phyloP scores from a whole-genome alignment of 2,113 vertebrate genomes.

The Notiomystis cincta region DNA sequence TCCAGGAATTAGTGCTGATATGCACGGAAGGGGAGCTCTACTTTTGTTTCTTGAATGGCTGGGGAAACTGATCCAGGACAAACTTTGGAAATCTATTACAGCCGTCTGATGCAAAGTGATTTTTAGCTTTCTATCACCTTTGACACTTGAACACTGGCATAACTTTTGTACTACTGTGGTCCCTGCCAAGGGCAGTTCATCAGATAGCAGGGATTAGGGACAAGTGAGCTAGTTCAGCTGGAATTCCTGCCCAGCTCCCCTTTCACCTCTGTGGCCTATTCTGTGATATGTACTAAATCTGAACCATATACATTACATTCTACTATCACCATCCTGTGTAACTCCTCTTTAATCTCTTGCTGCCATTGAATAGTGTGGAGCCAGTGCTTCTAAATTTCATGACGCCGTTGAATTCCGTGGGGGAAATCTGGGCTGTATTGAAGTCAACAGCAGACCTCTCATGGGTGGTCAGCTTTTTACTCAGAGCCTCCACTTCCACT shows the following conservation, averaged over 20 bases:
- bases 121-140: slow-evolving; percentile 41
- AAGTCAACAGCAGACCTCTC: neutral
- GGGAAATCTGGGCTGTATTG: slow-evolving; percentile 21
- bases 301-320: slow-evolving; percentile 26
- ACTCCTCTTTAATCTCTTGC: slow-evolving; percentile 49
- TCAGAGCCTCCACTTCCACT: neutral
- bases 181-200: neutral
- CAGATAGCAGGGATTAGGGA: slow-evolving; percentile 29
- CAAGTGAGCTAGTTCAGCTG: slow-evolving; percentile 10
- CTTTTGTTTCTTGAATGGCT: slow-evolving; percentile 17
- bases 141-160: slow-evolving; percentile 1
- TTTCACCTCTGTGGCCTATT: slow-evolving; percentile 19
- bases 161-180: neutral
- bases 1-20: slow-evolving; percentile 38
- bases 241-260: slow-evolving; percentile 34
- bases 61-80: slow-evolving; percentile 20
- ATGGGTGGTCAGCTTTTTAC: slow-evolving; percentile 42
- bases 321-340: slow-evolving; percentile 4
- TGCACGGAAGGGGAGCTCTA: neutral
- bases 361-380: slow-evolving; percentile 48
- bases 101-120: slow-evolving; percentile 33
- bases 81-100: slow-evolving; percentile 22
- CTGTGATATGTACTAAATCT: slow-evolving; percentile 24
- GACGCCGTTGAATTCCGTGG: slow-evolving; percentile 7
- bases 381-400: slow-evolving; percentile 37